Evolutionary conservation across 2,888 invertebrate species (phyloP).

Genomic region (Caenorhabditis sulstoni): DNA sequence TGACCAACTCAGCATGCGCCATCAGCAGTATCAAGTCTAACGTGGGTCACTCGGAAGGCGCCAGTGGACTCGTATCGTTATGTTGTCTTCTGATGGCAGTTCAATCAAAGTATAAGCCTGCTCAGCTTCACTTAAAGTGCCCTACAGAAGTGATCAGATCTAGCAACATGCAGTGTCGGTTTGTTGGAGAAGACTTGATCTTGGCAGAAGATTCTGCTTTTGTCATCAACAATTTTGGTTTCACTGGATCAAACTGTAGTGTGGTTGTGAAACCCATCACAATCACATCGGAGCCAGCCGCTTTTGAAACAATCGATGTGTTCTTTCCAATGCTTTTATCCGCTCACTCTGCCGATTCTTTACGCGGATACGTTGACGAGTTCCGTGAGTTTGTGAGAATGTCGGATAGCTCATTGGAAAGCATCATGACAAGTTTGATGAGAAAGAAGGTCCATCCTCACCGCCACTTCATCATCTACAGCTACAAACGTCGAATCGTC

Average conservation of each 20-base stretch:
- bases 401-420: conserved; percentile 18
- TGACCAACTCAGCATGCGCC: conserved; percentile 14
- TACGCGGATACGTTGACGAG: conserved; percentile 23
- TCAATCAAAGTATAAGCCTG: conserved; percentile 44
- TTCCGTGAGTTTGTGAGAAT: conserved; percentile 30
- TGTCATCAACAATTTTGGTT: conserved; percentile 77
- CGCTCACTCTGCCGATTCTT: conserved; percentile 52
- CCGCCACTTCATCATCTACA: conserved; percentile 48
- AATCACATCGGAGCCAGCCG: too few relatives aligned
- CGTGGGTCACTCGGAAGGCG: conserved; percentile 76
- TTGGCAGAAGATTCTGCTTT: conserved; percentile 26
- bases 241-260: conserved; percentile 74
- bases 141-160: conserved; percentile 43
- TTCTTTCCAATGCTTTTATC: conserved; percentile 66
- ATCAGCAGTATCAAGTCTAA: conserved; percentile 70
- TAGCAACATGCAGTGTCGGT: conserved; percentile 41
- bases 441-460: conserved; percentile 49
- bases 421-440: conserved; percentile 28
- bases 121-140: conserved; percentile 60
- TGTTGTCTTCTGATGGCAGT: conserved; percentile 47
- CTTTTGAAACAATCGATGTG: neutral
- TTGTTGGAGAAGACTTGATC: conserved; percentile 64
- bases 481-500: conserved; percentile 53
- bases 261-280: conserved; percentile 51
- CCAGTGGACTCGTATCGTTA: conserved; percentile 71